phyloP scores from a whole-genome alignment of 1,140 invertebrate species.

The Cyrtorhinus lividipennis region DNA sequence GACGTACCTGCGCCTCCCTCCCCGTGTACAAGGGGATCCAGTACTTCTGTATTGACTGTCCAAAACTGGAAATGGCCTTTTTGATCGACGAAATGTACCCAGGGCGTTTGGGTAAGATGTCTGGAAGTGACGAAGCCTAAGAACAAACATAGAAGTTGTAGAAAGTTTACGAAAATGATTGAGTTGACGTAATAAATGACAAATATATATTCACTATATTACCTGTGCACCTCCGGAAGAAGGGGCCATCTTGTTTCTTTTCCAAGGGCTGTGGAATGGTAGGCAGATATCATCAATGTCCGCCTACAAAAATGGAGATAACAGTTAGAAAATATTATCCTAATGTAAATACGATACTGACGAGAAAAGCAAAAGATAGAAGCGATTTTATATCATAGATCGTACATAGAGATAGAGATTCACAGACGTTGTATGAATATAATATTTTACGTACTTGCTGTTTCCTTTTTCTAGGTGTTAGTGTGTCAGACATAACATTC shows the following conservation, averaged over 20 bases:
- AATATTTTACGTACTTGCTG: slow-evolving; percentile 6
- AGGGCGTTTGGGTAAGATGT: not conserved
- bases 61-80: slow-evolving; percentile 17
- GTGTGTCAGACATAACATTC: slow-evolving; percentile 8
- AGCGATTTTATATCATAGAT: too few relatives aligned
- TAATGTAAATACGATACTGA: too few relatives aligned
- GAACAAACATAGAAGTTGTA: not conserved
- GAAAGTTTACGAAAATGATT: not conserved
- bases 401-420: too few relatives aligned
- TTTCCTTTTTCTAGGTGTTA: slow-evolving; percentile 19
- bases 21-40: slow-evolving; percentile 15
- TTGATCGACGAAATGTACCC: slow-evolving; percentile 19
- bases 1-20: slow-evolving; percentile 10
- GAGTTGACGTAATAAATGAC: not conserved
- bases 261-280: slow-evolving; percentile 10
- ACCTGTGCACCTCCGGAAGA: not conserved
- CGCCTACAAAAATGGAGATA: not conserved
- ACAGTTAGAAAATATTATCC: too few relatives aligned
- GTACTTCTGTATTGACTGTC: slow-evolving; percentile 17
- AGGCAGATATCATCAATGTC: slow-evolving; percentile 8
- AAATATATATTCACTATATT: not conserved
- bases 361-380: too few relatives aligned
- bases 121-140: not conserved
- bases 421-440: too few relatives aligned
- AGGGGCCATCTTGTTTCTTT: slow-evolving; percentile 10